Evolutionary conservation across 1,140 invertebrate species (phyloP).

Genomic region (Ips nitidus): DNA sequence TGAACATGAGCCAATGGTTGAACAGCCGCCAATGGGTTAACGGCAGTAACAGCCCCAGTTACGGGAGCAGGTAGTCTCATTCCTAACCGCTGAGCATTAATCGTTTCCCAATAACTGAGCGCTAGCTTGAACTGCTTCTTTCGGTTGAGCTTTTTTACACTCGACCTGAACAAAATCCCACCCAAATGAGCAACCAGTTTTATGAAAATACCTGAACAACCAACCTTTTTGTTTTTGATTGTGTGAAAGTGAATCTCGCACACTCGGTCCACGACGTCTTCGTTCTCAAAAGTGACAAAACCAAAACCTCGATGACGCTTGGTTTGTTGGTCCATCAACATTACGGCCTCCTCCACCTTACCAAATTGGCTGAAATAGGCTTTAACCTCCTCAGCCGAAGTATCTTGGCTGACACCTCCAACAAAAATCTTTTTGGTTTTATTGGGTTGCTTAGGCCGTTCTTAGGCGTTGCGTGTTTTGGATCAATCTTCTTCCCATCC

Average conservation of each 20-base stretch:
- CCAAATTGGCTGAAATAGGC: constrained; percentile 91
- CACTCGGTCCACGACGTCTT: constrained; percentile 87
- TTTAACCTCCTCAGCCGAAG: constrained; percentile 87
- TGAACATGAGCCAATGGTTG: constrained; percentile 62
- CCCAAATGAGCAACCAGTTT: not conserved
- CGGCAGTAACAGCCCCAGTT: constrained; percentile 58
- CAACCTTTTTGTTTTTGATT: constrained; percentile 86
- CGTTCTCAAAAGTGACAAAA: constrained; percentile 90
- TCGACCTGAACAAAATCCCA: constrained; percentile 54
- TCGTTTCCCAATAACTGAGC: constrained; percentile 70
- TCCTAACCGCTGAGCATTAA: constrained; percentile 71
- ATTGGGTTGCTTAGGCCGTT: constrained; percentile 82
- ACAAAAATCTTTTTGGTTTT: constrained; percentile 93
- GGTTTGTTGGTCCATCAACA: constrained; percentile 94
- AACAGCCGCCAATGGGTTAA: constrained; percentile 61
- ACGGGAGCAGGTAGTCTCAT: constrained; percentile 62
- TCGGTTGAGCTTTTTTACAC: constrained; percentile 91
- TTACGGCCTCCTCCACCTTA: constrained; percentile 88
- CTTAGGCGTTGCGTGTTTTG: constrained; percentile 89
- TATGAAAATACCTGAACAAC: not conserved
- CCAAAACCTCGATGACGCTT: constrained; percentile 89
- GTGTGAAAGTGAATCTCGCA: constrained; percentile 91
- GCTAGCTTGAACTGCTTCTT: constrained; percentile 78
- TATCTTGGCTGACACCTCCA: constrained; percentile 88
- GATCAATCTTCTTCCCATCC: constrained; percentile 93